Evolutionary conservation across 1,140 invertebrate species (phyloP).

Genomic region (Teleopsis dalmanni): DNA sequence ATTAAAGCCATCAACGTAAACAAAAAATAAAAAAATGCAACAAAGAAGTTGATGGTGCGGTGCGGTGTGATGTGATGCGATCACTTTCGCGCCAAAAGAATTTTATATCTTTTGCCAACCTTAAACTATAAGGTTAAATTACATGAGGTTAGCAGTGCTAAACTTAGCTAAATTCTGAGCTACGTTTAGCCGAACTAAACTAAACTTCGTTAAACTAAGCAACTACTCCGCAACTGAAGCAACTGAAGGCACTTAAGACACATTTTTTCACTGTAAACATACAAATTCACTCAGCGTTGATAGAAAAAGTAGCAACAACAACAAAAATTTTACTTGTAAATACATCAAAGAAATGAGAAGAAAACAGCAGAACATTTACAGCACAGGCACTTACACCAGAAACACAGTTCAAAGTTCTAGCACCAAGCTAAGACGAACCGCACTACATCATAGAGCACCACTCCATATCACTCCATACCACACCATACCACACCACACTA

Average conservation of each 20-base stretch:
- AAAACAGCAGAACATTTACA: too few relatives aligned
- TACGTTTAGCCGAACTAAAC: neutral
- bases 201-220: too few relatives aligned
- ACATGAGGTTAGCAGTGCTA: slow-evolving; percentile 4
- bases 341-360: too few relatives aligned
- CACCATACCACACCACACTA: too few relatives aligned
- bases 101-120: neutral
- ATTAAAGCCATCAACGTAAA: neutral
- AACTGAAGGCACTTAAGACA: neutral
- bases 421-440: too few relatives aligned
- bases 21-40: neutral
- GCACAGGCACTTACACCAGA: too few relatives aligned
- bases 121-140: slow-evolving; percentile 12
- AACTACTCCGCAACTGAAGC: neutral
- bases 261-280: slow-evolving; percentile 43
- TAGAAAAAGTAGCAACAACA: neutral
- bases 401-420: too few relatives aligned
- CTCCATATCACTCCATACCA: too few relatives aligned
- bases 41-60: neutral
- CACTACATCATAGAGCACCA: too few relatives aligned
- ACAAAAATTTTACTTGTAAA: neutral
- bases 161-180: neutral
- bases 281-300: slow-evolving; percentile 40
- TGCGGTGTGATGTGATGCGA: slow-evolving; percentile 14
- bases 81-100: slow-evolving; percentile 34